Percentiles rank a stretch among this genome's conserved stretches.
These are phyloP conservation scores for Lepidocolaptes lacrymiger DNA, from an alignment of 2,797 vertebrate genomes.

Conservation along the genomic window DNA sequence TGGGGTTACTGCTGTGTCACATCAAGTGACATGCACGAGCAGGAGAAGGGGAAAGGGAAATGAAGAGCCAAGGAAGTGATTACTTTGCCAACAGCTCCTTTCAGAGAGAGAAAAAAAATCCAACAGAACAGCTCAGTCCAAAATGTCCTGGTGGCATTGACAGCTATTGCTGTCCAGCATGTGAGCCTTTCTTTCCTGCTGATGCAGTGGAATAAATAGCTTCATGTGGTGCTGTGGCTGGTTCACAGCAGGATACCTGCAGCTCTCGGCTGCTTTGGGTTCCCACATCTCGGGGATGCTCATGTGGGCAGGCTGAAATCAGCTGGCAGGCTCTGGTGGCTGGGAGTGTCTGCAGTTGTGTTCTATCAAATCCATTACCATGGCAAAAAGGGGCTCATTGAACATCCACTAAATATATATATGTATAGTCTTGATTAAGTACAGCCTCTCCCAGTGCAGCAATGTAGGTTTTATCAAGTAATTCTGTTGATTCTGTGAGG, in stretches of 20 bases:
- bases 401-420: background rate
- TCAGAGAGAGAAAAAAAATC: background rate
- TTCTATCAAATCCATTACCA: background rate
- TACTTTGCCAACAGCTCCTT: background rate
- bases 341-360: background rate
- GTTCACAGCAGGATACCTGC: background rate
- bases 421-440: background rate
- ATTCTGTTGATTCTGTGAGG: conserved; percentile 48
- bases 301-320: background rate
- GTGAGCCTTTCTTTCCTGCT: background rate
- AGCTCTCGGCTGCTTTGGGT: background rate
- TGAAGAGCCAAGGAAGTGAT: background rate
- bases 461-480: conserved; percentile 6
- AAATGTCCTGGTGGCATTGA: background rate
- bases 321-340: background rate
- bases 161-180: background rate
- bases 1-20: background rate
- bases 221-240: background rate
- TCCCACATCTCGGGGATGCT: background rate
- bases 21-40: background rate
- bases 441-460: conserved; percentile 34
- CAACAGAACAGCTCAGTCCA: background rate
- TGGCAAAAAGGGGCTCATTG: background rate
- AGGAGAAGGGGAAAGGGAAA: background rate
- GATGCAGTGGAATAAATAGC: conserved; percentile 21